These are phyloP conservation scores for Caenorhabditis zanzibari DNA, from an alignment of 2,888 invertebrate species.

Conservation along the genomic window DNA sequence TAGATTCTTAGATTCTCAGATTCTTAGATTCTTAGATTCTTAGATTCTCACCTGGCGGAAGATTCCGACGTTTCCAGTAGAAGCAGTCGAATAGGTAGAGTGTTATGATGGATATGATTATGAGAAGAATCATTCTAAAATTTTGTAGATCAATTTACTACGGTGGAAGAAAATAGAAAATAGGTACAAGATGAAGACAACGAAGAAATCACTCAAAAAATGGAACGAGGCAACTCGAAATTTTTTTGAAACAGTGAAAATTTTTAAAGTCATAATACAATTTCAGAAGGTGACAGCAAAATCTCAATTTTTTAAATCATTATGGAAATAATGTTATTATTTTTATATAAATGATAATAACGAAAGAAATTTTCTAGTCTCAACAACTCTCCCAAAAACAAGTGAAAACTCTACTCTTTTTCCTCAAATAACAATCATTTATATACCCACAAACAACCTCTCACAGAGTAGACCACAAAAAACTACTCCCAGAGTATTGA, in stretches of 20 bases:
- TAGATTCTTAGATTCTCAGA: too few species aligned
- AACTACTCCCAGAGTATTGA: background rate
- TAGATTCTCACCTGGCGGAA: constrained; percentile 59
- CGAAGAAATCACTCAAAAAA: background rate
- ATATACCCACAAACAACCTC: background rate
- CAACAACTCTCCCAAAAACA: background rate
- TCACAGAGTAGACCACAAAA: background rate
- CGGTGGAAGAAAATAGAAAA: too few species aligned
- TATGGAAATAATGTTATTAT: too few species aligned
- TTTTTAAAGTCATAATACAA: background rate
- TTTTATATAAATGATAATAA: too few species aligned
- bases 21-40: too few species aligned
- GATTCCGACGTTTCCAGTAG: constrained; percentile 57
- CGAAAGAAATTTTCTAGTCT: background rate
- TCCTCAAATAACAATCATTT: background rate
- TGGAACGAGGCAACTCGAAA: background rate
- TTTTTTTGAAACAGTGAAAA: background rate
- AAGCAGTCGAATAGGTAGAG: constrained; percentile 49
- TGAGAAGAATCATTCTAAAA: constrained; percentile 53
- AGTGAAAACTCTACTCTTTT: background rate
- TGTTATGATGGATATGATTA: constrained; percentile 19
- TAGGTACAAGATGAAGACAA: background rate
- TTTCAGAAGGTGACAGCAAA: background rate
- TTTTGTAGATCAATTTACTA: too few species aligned
- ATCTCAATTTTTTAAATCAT: background rate